Percentiles rank a stretch among this genome's conserved stretches.
Evolutionary conservation across 2,797 vertebrate genomes (phyloP).

Genomic region (Protosalanx chinensis): DNA sequence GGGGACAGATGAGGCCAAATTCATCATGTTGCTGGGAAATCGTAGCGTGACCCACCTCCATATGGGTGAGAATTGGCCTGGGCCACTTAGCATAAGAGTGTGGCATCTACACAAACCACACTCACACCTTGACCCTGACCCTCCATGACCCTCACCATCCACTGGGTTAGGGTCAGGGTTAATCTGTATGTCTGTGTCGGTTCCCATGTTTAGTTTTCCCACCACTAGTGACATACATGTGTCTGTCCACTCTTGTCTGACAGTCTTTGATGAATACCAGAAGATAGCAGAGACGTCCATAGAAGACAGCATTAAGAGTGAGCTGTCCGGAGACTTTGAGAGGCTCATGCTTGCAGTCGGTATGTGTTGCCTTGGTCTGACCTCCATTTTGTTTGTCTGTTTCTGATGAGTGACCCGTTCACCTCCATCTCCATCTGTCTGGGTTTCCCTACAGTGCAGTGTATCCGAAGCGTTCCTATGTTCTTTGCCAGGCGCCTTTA

Average conservation of each 20-base stretch:
- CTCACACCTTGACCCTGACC: conserved; percentile 11
- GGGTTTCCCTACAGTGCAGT: conserved; percentile 78
- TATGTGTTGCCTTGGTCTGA: conserved; percentile 56
- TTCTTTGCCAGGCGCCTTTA: conserved; percentile 91
- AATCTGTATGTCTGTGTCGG: too few relatives aligned
- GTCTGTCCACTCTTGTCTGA: neutral
- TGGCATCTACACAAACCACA: conserved; percentile 22
- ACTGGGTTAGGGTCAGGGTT: too few relatives aligned
- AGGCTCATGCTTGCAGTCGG: conserved; percentile 93
- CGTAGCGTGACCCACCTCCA: conserved; percentile 88
- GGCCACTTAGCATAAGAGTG: conserved; percentile 28
- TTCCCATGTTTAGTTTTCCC: neutral
- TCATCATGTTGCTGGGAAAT: conserved; percentile 93
- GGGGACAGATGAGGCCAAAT: conserved; percentile 94
- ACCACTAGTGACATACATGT: too few relatives aligned
- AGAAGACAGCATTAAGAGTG: conserved; percentile 88
- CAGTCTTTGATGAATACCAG: conserved; percentile 94
- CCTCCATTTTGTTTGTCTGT: neutral
- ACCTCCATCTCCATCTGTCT: neutral
- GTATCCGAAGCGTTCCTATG: conserved; percentile 83
- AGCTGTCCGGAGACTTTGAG: conserved; percentile 95
- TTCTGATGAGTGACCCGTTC: neutral
- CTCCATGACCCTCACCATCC: neutral
- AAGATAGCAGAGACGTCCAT: conserved; percentile 84
- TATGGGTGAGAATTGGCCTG: conserved; percentile 76